phyloP scores from a whole-genome alignment of 2,888 invertebrate species.

The Rhingia rostrata region DNA sequence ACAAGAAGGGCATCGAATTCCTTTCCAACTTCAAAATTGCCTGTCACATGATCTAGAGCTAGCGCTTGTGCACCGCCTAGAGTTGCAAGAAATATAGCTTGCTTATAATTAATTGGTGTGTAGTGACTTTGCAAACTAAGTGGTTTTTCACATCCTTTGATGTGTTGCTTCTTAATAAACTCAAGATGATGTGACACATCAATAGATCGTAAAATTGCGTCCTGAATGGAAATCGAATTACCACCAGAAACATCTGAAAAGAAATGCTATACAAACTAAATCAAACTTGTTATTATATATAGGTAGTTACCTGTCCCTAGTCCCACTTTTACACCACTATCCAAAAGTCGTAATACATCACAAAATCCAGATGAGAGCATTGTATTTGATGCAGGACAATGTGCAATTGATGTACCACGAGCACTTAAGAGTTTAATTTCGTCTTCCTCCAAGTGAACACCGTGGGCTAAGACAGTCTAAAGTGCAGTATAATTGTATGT shows the following conservation, averaged over 20 bases:
- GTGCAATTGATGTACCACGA: conserved; percentile 88
- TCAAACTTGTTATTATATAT: not conserved
- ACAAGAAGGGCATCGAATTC: conserved; percentile 94
- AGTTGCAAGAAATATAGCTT: conserved; percentile 93
- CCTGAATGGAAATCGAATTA: conserved; percentile 89
- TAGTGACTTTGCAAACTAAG: conserved; percentile 68
- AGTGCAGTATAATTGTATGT: conserved; percentile 28
- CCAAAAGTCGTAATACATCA: conserved; percentile 87
- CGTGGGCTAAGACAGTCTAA: conserved; percentile 91
- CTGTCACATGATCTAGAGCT: conserved; percentile 88
- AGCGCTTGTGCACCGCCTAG: conserved; percentile 94
- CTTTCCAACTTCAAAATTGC: conserved; percentile 91
- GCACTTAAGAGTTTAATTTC: conserved; percentile 87
- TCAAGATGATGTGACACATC: conserved; percentile 89
- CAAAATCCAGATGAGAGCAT: conserved; percentile 92
- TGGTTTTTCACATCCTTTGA: conserved; percentile 75
- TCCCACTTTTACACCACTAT: conserved; percentile 88
- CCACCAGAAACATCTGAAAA: conserved; percentile 92
- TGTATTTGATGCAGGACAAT: conserved; percentile 94
- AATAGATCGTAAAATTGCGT: conserved; percentile 89
- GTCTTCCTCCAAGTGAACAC: conserved; percentile 88
- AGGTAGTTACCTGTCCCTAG: conserved; percentile 90
- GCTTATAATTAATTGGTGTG: conserved; percentile 87
- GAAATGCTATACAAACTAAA: not conserved
- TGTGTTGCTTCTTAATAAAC: conserved; percentile 83